Base-by-base conservation (phyloP, 2,797 vertebrate genomes). In the Phoeniculus purpureus region DNA sequence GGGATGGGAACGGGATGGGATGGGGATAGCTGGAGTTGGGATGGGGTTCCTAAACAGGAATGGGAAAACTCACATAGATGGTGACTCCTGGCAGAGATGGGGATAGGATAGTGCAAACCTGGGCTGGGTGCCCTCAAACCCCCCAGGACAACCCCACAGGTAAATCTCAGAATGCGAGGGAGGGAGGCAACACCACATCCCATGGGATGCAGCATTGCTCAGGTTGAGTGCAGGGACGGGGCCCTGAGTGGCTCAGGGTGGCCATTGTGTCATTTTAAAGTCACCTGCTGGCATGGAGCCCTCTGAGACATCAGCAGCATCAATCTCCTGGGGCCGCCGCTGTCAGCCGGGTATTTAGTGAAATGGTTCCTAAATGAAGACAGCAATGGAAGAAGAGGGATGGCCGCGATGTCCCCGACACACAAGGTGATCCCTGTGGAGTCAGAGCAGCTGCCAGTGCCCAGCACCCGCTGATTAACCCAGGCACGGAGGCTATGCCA, bases 261-360 rank as follows among this genome's bases (percentile, higher is more conserved):
- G 81, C 66, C 12, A 0, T 1, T 5, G 58, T 75, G 87, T 81
- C 95, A 80, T 89, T 87, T 60, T 43, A 37, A 77, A 94, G 85
- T 45, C 92, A 13, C 47, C 15, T 0, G 20, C 76, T 85, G 94
- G 95, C 91, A 50, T 40, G 0, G n/a, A 76, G 90, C 81, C 84
- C 81, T 70, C 4, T 0, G 62, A 81, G 89, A 45, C 26, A 1
- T 88, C 2, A 16, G 81, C 59, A 58, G 60, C 95, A 96, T 93
- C 90, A 37, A 93, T 94, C 94, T 90, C 91, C 48, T 25, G 1
- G 61, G 47, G 55, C 91, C 5, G 31, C 1, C 9, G 85, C 85
- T 93, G 94, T 90, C 96, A 94, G 89, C 50, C 6, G 88, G 80
- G 82, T 37, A 89, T 95, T 95, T 94, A 94, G 90, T 10, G 74